Conservation (phyloP, 2,113 vertebrate species). For the Mormyrus iriodes region DNA sequence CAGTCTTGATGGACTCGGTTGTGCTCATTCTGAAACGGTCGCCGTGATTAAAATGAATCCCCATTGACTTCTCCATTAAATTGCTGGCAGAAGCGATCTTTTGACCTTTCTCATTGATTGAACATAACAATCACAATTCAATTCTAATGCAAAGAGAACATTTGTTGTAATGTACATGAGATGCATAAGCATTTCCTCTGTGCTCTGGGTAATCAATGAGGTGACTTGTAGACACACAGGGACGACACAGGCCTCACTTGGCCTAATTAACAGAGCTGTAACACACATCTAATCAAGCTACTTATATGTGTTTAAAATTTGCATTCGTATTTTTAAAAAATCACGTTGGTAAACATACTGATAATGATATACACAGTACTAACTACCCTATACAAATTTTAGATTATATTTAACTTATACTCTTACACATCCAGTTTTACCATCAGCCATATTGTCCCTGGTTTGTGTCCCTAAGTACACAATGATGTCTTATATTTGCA, state of each 20-base stretch:
- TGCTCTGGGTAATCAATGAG: slow-evolving; percentile 92
- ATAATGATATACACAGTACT: slow-evolving; percentile 7
- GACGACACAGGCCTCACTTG: slow-evolving; percentile 48
- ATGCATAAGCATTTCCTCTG: slow-evolving; percentile 96
- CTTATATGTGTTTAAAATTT: slow-evolving; percentile 55
- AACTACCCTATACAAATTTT: neutral
- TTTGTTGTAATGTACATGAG: slow-evolving; percentile 99
- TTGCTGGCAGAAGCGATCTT: slow-evolving; percentile 94
- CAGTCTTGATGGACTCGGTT: slow-evolving; percentile 89
- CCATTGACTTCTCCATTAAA: slow-evolving; percentile 99
- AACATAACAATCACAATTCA: slow-evolving; percentile 99
- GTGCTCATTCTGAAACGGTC: slow-evolving; percentile 92
- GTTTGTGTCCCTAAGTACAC: neutral
- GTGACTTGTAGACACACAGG: slow-evolving; percentile 69
- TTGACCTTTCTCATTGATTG: slow-evolving; percentile 99
- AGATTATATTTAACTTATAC: neutral
- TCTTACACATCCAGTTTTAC: neutral
- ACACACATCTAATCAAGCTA: slow-evolving; percentile 56
- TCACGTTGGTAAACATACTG: slow-evolving; percentile 9
- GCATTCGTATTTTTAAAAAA: neutral
- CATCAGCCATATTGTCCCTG: neutral
- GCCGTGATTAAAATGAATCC: slow-evolving; percentile 99
- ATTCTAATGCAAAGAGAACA: slow-evolving; percentile 99
- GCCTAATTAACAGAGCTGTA: slow-evolving; percentile 58
- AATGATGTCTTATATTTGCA: neutral